Base-by-base conservation (phyloP, 2,113 vertebrate species). In the Panurus biarmicus region DNA sequence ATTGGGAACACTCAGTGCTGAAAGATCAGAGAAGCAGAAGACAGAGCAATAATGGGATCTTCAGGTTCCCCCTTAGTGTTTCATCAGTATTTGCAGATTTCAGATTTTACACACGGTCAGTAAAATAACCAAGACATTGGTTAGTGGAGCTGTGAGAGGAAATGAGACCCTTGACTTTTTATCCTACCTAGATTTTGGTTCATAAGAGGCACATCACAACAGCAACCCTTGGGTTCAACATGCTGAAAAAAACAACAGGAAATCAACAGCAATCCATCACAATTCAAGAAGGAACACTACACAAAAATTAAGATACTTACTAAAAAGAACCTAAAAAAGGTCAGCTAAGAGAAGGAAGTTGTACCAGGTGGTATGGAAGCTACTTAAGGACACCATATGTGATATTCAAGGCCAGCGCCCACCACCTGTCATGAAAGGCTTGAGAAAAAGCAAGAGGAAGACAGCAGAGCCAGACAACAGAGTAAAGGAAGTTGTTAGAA, bases 371-470 rank as follows among this genome's bases (percentile, higher is more conserved):
- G 36, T 75, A 21, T 85, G 67, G 71, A 89, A 94, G 92, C 87
- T 87, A 76, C 74, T 87, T 93, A 82, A 94, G 87, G 87, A 94
- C 42, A 58, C 74, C 12, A 6, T 89, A 65, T 96, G 82, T 79
- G 85, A 33, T 87, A 40, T 69, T 85, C 21, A 35, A 94, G 92
- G 71, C 81, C 93, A 89, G 70, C 36, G 2, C 74, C 66, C 78
- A 91, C 90, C 53, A 69, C 74, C 66, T 91, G 92, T 87, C 78
- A 47, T 48, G 45, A 69, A 57, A 79, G n/a, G 28, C 57, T 89
- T 24, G 53, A 69, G 66, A 85, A 93, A n/a, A 93, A 87, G 70
- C 9, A 3, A 61, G 71, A 85, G 65, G 24, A 70, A 93, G 82
- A 67, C 16, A 72, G 87, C 74, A 91, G 36, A 94, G n/a, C 66